phyloP scores from a whole-genome alignment of 2,888 invertebrate species.

The Nineta flava region DNA sequence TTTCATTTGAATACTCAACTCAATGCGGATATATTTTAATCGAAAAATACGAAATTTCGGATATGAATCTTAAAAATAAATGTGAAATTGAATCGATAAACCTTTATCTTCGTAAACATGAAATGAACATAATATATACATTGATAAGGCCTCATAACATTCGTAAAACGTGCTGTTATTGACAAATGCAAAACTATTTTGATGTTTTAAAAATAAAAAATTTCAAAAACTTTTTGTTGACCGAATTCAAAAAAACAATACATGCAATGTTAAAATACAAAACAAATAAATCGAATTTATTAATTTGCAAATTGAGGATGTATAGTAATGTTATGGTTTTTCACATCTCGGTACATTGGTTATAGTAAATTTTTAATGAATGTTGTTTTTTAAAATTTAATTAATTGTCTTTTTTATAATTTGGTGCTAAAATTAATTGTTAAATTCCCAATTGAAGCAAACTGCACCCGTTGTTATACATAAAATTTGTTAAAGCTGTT shows the following conservation, averaged over 20 bases:
- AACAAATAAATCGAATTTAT: too few relatives aligned
- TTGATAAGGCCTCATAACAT: conserved; percentile 1
- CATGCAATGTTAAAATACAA: too few relatives aligned
- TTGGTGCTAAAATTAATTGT: background rate
- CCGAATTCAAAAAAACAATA: too few relatives aligned
- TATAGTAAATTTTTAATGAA: background rate
- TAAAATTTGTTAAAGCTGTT: too few relatives aligned
- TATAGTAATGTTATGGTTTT: background rate
- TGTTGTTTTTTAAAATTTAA: background rate
- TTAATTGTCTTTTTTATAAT: background rate
- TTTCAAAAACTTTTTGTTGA: background rate
- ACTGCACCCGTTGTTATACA: conserved; percentile 30
- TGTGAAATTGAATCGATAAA: too few relatives aligned
- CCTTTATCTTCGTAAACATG: background rate
- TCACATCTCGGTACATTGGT: background rate
- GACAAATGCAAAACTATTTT: background rate
- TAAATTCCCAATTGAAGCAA: conserved; percentile 25
- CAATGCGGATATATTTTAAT: too few relatives aligned
- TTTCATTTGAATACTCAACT: too few relatives aligned
- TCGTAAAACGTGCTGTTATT: background rate
- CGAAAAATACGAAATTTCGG: too few relatives aligned
- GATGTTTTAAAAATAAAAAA: too few relatives aligned
- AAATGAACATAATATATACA: background rate
- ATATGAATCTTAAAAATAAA: too few relatives aligned
- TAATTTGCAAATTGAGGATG: background rate